Base-by-base conservation (phyloP, 2,888 invertebrate species). In the Podabrus alpinus region DNA sequence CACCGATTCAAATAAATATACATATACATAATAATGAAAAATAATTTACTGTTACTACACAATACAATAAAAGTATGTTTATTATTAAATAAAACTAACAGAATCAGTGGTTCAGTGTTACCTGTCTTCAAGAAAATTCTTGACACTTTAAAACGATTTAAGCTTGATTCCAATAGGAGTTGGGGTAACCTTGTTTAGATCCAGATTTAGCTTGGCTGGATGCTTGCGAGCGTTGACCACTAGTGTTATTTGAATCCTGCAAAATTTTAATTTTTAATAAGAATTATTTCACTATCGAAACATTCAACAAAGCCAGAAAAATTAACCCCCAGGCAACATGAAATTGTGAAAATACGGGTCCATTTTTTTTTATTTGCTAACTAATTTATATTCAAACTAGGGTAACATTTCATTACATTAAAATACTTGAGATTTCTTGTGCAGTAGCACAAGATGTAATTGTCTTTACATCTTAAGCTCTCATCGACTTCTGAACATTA, bases 91-190 rank as follows among this genome's bases (percentile, higher is more conserved):
- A 74, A 77, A 75, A 78, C 77, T 77, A 78, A 73, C 71, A 72
- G 78, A 79, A 78, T 79, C 76, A 78, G 76, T 78, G 77, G 75
- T 73, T 72, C 71, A 59, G 72, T n/a, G 68, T 62, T n/a, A 68
- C 29, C 15, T 60, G 69, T 59, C 71, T 74, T 81, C 29, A 29
- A 29, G 29, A 29, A 29, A 13, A 29, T 29, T 29, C 29, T 29
- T 13, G 13, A 29, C 13, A 5, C 5, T 29, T 29, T 29, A 29
- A 29, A 29, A n/a, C 13, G 29, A 29, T 13, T 85, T 91, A 91
- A 87, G 91, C 90, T 84, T 90, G 90, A 84, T 91, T 89, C 92
- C 92, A 92, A 86, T 91, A 92, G 76, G 91, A 91, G 85, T 89
- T 89, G 83, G 90, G 89, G 88, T 92, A 92, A 79, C 88, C 86